Base-by-base conservation (phyloP, 2,888 invertebrate genomes). In the Argynnis bischoffii region DNA sequence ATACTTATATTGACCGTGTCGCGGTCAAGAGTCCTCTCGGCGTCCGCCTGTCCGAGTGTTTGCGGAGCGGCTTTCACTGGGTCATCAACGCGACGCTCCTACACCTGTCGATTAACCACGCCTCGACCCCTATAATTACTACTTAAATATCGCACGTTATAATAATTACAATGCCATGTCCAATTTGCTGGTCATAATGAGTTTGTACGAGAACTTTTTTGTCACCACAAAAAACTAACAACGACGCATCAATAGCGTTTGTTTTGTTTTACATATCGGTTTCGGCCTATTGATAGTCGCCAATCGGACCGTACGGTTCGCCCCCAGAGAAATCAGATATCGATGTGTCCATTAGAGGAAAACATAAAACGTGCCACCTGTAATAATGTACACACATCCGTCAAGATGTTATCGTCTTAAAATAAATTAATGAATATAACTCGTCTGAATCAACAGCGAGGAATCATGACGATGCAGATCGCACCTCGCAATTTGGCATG, bases 361-460 rank as follows among this genome's bases (percentile, higher is more conserved):
- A 86, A 88, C 84, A 86, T 79, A 88, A 87, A 85, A 87, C 85
- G 86, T 79, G 81, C 79, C 82, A 83, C 79, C 85, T 89, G 88
- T 90, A 86, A 85, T 86, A 82, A 83, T 85, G 87, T 85, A 82
- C 80, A 81, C 84, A 85, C 87, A 86, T 88, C 86, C 85, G 83
- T 90, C 89, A 89, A 90, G 91, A 92, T 92, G 79, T 78, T 87
- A 91, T 92, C 91, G 81, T 76, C 78, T 80, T 82, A 83, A 82
- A 86, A 86, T 85, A 87, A 89, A 88, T 84, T 88, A 88, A 89
- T 89, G 86, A 90, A 84, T 85, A 81, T 82, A 87, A 85, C 84
- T 84, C 88, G 85, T 83, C 85, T 87, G 88, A 85, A 81, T 71
- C 68, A 71, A 66, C 80, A 78, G 79, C 81, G 84, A 81, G 77